phyloP scores from a whole-genome alignment of 2,797 vertebrate species.

The Iguana delicatissima region DNA sequence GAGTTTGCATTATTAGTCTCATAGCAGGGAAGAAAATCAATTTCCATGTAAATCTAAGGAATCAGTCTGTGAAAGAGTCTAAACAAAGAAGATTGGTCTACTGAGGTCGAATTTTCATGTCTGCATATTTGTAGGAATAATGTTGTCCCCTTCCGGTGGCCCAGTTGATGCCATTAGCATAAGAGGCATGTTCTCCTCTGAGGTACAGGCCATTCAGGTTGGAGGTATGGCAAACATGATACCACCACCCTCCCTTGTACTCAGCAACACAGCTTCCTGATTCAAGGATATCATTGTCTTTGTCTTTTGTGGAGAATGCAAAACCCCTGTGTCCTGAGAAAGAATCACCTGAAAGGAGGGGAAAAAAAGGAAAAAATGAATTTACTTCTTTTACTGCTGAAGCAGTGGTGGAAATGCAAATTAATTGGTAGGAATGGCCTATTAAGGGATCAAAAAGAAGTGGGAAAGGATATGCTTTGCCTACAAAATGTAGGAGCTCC shows the following conservation, averaged over 20 bases:
- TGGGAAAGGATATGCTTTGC: not conserved
- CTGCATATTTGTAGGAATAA: conserved; percentile 60
- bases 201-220: conserved; percentile 70
- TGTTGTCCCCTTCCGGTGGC: not conserved
- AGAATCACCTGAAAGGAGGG: conserved; percentile 59
- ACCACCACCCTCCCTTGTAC: conserved; percentile 68
- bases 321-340: not conserved
- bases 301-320: conserved; percentile 64
- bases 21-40: no score
- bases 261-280: fast-evolving
- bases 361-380: not conserved
- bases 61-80: not conserved
- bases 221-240: not conserved
- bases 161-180: conserved; percentile 66
- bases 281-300: not conserved
- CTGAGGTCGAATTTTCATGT: conserved; percentile 70
- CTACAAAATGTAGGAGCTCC: not conserved
- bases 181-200: conserved; percentile 38
- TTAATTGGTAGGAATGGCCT: no score
- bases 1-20: no score
- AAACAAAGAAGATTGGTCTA: not conserved
- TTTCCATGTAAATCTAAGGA: not conserved
- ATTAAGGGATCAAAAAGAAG: not conserved
- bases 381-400: not conserved
- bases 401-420: not conserved